Base-by-base conservation (phyloP, 2,888 invertebrate genomes). In the Sarcophaga subvicina region DNA sequence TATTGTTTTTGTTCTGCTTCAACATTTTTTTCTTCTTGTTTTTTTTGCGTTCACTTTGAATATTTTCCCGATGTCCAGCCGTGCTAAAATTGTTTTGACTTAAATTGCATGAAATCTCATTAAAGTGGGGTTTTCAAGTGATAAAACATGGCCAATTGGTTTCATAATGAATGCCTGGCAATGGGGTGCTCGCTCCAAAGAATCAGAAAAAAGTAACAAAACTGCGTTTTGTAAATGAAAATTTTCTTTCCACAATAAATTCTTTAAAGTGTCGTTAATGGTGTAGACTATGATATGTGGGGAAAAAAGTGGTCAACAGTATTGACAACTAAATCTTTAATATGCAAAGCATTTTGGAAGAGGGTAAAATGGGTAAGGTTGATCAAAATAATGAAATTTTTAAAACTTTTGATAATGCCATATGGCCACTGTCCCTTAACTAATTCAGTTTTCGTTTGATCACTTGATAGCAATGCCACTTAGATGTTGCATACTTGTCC, bases 31-130 rank as follows among this genome's bases (percentile, higher is more conserved):
- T 12, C 14, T 66, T 54, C 27, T 47, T 0, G 67, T 60, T 59
- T 45, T 54, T 72, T 72, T 49, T 76, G 17, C 63, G 4, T 59
- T 76, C 47, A 10, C 45, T 70, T 79, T 76, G 14, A 67, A 78
- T 73, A 72, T 80, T 77, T 77, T 77, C 47, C 25, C n/a, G 78
- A 75, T 84, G 64, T 87, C 87, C 87, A 87, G 54, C 87, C 66
- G 84, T 14, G 87, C 84, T 84, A 75, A 87, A 87, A 87, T 87
- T 84, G 84, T 87, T 87, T 87, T 87, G 81, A 87, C 87, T 87
- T 84, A 87, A 87, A 87, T 87, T 87, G 84, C 84, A 84, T 87
- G 79, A 84, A 87, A 84, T 82, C 87, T 87, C 81, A 87, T 87
- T 87, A 84, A 87, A 84, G 81, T 84, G 84, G 86, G 81, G 86